These are phyloP conservation scores for Hetaerina americana DNA, from an alignment of 1,140 invertebrate genomes.

Conservation along the genomic window DNA sequence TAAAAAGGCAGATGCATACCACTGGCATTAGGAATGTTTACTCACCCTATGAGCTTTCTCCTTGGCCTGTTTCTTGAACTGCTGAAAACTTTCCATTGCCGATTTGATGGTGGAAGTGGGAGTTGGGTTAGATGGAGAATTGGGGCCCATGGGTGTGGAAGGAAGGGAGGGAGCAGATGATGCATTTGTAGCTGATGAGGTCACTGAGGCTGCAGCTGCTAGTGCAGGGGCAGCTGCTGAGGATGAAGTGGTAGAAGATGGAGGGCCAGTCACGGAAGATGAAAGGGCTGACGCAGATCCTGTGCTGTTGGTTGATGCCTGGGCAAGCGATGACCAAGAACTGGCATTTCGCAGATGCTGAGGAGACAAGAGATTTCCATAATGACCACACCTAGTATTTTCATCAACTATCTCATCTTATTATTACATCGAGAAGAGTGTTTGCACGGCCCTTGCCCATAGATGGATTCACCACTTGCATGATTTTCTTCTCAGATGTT, in stretches of 20 bases:
- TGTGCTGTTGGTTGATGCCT: constrained; percentile 36
- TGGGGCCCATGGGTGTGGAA: not conserved
- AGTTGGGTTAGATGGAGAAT: not conserved
- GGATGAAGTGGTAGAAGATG: not conserved
- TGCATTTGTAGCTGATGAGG: constrained; percentile 43
- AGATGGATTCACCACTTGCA: too few relatives aligned
- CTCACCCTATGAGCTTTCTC: constrained; percentile 77
- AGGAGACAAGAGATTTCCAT: too few relatives aligned
- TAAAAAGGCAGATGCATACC: too few relatives aligned
- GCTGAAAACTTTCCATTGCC: constrained; percentile 44
- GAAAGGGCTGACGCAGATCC: not conserved
- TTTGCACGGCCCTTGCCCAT: too few relatives aligned
- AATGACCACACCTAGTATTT: too few relatives aligned
- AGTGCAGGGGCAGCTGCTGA: not conserved
- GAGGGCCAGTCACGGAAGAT: not conserved
- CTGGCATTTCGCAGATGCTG: constrained; percentile 76
- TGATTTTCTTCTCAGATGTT: too few relatives aligned
- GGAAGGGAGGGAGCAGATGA: constrained; percentile 20
- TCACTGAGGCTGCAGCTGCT: not conserved
- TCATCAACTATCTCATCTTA: too few relatives aligned
- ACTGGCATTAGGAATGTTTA: constrained; percentile 6
- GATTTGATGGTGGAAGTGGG: constrained; percentile 17
- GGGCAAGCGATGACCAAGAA: constrained; percentile 83
- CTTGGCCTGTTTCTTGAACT: constrained; percentile 89
- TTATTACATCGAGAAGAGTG: too few relatives aligned